These are phyloP conservation scores for Drosophila littoralis DNA, from an alignment of 1,140 invertebrate species.

Conservation along the genomic window DNA sequence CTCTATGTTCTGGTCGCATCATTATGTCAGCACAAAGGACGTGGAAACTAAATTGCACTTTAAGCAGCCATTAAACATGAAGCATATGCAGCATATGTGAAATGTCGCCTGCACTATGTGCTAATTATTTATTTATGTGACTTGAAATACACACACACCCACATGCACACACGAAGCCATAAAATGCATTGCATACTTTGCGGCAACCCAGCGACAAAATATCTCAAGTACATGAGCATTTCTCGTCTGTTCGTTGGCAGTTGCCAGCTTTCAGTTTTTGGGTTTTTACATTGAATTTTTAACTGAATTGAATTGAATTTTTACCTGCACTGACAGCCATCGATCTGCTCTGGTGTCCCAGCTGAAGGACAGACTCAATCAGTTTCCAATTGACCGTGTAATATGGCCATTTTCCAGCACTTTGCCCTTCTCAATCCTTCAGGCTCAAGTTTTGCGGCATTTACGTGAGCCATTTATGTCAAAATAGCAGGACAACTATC, in stretches of 20 bases:
- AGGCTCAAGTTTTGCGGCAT: slow-evolving; percentile 37
- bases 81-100: slow-evolving; percentile 34
- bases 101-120: slow-evolving; percentile 42
- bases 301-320: slow-evolving; percentile 27
- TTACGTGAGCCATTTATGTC: slow-evolving; percentile 33
- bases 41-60: slow-evolving; percentile 55
- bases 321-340: slow-evolving; percentile 19
- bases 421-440: slow-evolving; percentile 5
- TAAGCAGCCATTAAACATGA: slow-evolving; percentile 52
- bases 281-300: slow-evolving; percentile 8
- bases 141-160: slow-evolving; percentile 24
- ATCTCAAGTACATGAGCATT: slow-evolving; percentile 25
- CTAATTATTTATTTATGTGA: slow-evolving; percentile 55
- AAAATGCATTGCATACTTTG: slow-evolving; percentile 41
- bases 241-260: neutral
- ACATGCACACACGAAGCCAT: neutral
- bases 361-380: slow-evolving; percentile 41
- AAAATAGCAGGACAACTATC: neutral
- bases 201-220: slow-evolving; percentile 6
- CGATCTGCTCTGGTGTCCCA: slow-evolving; percentile 10
- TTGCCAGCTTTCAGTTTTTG: neutral
- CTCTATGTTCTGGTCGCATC: slow-evolving; percentile 11
- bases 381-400: slow-evolving; percentile 53
- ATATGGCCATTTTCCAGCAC: slow-evolving; percentile 23
- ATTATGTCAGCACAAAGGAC: slow-evolving; percentile 50